Evolutionary conservation across 2,888 invertebrate genomes (phyloP).

Genomic region (Alitta virens): DNA sequence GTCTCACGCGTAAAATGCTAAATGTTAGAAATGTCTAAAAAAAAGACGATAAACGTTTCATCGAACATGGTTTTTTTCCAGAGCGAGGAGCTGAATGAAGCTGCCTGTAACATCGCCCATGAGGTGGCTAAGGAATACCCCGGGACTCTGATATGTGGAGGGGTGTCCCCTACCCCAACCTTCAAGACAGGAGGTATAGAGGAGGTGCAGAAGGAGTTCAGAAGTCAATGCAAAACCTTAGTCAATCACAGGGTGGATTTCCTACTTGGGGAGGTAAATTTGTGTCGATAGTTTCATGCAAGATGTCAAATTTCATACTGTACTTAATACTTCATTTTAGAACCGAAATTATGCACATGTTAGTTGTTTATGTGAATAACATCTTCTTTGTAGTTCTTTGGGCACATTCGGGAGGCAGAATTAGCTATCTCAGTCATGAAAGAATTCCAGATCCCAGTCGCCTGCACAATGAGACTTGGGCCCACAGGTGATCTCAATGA

Average conservation of each 20-base stretch:
- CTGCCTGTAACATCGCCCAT: conserved; percentile 17
- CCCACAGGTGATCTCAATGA: conserved; percentile 15
- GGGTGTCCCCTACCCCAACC: conserved; percentile 20
- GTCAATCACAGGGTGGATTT: conserved; percentile 16
- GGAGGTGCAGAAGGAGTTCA: conserved; percentile 16
- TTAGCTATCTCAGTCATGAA: conserved; percentile 22
- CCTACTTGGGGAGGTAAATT: conserved; percentile 21
- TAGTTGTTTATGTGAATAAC: too few relatives aligned
- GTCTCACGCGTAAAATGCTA: too few relatives aligned
- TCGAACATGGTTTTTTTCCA: conserved; percentile 1
- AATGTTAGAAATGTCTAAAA: not conserved
- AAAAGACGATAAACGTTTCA: not conserved
- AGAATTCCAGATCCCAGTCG: conserved; percentile 12
- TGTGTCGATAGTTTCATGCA: not conserved
- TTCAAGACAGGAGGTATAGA: conserved; percentile 10
- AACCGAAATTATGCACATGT: too few relatives aligned
- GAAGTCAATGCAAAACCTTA: conserved; percentile 10
- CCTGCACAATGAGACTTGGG: conserved; percentile 19
- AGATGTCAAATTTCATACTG: too few relatives aligned
- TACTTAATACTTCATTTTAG: too few relatives aligned
- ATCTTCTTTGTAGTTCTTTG: conserved; percentile 17
- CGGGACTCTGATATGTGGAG: conserved; percentile 18
- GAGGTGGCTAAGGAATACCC: conserved; percentile 14
- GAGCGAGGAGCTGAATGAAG: conserved; percentile 15
- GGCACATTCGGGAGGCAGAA: conserved; percentile 14